These are phyloP conservation scores for Brachyhypopomus occidentalis DNA, from an alignment of 2,113 vertebrate genomes.

Conservation along the genomic window DNA sequence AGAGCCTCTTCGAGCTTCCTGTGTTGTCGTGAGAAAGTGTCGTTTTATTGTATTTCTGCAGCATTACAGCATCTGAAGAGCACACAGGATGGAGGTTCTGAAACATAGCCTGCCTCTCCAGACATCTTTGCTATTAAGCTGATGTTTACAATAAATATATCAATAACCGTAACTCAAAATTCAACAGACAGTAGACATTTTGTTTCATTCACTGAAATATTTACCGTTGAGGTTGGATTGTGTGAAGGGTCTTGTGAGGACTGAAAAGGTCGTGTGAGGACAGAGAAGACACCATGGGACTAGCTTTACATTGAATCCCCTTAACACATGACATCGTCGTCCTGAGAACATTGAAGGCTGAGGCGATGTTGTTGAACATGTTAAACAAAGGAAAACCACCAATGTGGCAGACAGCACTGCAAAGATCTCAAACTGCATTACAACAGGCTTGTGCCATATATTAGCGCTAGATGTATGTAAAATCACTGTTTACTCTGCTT, in stretches of 20 bases:
- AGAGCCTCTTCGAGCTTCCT: slow-evolving; percentile 48
- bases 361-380: background rate
- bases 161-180: background rate
- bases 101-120: background rate
- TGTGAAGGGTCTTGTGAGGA: background rate
- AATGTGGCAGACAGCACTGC: background rate
- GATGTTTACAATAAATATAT: background rate
- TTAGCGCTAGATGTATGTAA: background rate
- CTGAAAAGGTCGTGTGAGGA: slow-evolving; percentile 38
- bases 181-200: slow-evolving; percentile 1
- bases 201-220: background rate
- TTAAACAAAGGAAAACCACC: background rate
- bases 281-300: background rate
- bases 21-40: slow-evolving; percentile 15
- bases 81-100: background rate
- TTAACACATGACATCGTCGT: background rate
- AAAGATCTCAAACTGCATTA: too few species aligned
- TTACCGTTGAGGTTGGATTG: background rate
- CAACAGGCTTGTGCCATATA: too few species aligned
- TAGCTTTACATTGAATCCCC: background rate
- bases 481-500: slow-evolving; percentile 1
- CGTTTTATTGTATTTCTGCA: slow-evolving; percentile 30
- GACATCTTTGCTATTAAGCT: background rate
- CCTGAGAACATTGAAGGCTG: background rate
- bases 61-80: slow-evolving; percentile 14